phyloP scores from a whole-genome alignment of 64 coral and sea anemone genomes.

The Hydrozoanthus tunicans region DNA sequence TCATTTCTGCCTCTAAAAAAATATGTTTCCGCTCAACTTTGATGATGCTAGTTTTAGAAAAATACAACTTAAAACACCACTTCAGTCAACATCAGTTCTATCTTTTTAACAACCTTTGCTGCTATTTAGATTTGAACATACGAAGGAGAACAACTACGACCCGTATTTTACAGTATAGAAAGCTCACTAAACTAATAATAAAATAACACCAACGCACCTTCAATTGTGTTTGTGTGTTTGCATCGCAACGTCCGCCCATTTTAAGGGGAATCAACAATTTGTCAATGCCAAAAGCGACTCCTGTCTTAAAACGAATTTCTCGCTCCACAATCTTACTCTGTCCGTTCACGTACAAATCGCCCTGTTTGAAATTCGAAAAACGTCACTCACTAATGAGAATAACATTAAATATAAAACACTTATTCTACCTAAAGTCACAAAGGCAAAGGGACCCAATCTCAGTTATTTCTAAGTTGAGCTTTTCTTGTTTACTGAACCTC shows the following conservation, averaged over 20 bases:
- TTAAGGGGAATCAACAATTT: slow-evolving; percentile 65
- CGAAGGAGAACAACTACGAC: too few species aligned
- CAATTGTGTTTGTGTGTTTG: slow-evolving; percentile 34
- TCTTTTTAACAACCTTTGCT: too few species aligned
- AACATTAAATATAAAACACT: not conserved
- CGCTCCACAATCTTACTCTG: slow-evolving; percentile 69
- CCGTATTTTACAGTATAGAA: too few species aligned
- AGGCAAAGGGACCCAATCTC: not conserved
- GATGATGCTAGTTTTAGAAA: too few species aligned
- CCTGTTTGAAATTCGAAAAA: slow-evolving; percentile 11
- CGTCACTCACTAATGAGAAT: not conserved
- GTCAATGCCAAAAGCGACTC: slow-evolving; percentile 78
- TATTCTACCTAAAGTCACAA: not conserved
- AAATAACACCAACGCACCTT: not conserved
- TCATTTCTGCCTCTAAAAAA: too few species aligned
- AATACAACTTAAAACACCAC: too few species aligned
- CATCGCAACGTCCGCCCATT: slow-evolving; percentile 85
- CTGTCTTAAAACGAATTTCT: slow-evolving; percentile 71
- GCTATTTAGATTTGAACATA: too few species aligned
- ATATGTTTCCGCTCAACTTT: too few species aligned
- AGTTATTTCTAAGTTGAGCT: too few species aligned
- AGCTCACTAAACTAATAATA: not conserved
- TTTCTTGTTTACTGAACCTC: too few species aligned
- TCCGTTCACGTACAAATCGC: slow-evolving; percentile 85
- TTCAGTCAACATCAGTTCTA: too few species aligned